Percentiles rank a stretch among this genome's conserved stretches.
Conservation (phyloP, 2,113 vertebrate genomes). For the Cardinalis cardinalis region DNA sequence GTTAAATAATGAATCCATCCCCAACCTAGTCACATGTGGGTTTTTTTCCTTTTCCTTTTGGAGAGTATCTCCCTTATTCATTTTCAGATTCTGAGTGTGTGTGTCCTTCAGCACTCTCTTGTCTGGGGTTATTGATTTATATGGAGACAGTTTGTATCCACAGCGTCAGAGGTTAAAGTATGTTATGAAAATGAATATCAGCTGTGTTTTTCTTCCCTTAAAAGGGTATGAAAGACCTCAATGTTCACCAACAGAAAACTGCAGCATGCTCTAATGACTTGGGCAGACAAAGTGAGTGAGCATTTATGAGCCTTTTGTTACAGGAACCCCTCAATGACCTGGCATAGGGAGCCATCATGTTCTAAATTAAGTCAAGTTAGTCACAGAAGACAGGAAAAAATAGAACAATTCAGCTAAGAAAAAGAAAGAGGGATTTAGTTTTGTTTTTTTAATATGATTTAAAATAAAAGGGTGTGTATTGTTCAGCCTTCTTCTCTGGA, state of each 20-base stretch:
- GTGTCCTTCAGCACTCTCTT: not conserved
- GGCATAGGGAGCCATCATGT: not conserved
- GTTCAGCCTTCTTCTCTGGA: not conserved
- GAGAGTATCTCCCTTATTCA: not conserved
- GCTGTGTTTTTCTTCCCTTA: not conserved
- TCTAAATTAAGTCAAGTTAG: not conserved
- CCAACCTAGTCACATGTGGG: rapidly evolving
- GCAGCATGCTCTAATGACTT: not conserved
- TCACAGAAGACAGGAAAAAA: not conserved
- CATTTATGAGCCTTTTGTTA: not conserved
- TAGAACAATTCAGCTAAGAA: not conserved
- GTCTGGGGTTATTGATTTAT: not conserved
- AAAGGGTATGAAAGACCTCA: not conserved
- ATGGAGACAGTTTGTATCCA: not conserved
- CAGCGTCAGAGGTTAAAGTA: not conserved
- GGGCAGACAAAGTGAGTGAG: not conserved
- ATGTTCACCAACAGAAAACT: not conserved
- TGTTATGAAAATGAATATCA: not conserved
- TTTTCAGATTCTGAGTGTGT: not conserved
- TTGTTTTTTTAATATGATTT: too few species aligned
- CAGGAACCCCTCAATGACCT: not conserved
- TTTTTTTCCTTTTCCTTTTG: not conserved
- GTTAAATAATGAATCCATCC: not conserved
- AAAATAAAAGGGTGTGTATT: not conserved
- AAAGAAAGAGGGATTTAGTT: not conserved